phyloP scores from a whole-genome alignment of 2,113 vertebrate genomes.

The Platichthys stellatus region DNA sequence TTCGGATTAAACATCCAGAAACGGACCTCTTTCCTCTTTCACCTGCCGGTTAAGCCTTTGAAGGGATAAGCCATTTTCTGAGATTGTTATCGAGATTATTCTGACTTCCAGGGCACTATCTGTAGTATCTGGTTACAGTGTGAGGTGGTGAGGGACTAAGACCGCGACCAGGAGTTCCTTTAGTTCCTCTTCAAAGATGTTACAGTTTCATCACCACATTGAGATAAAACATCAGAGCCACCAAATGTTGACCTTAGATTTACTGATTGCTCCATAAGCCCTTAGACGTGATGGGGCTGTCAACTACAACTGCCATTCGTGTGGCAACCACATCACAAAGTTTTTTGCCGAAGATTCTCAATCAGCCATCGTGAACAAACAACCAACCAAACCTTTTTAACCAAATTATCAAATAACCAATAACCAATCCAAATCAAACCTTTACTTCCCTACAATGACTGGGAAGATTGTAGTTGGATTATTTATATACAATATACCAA shows the following conservation, averaged over 20 bases:
- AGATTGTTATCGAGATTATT: constrained; percentile 29
- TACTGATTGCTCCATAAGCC: neutral
- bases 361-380: neutral
- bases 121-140: constrained; percentile 12
- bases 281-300: neutral
- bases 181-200: constrained; percentile 16
- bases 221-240: constrained; percentile 17
- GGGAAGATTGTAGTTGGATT: no score
- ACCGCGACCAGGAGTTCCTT: neutral
- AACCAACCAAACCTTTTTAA: neutral
- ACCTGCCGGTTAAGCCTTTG: constrained; percentile 21
- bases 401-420: no score
- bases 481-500: no score
- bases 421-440: no score
- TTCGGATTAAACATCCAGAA: constrained; percentile 27
- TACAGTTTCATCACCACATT: constrained; percentile 13
- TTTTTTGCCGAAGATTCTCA: neutral
- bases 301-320: neutral
- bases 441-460: no score
- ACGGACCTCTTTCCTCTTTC: neutral
- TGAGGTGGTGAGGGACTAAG: neutral
- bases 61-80: constrained; percentile 32
- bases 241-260: constrained; percentile 1
- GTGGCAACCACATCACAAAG: neutral
- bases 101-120: constrained; percentile 10